phyloP scores from a whole-genome alignment of 2,888 invertebrate genomes.

The Zhengitettix transpicula region DNA sequence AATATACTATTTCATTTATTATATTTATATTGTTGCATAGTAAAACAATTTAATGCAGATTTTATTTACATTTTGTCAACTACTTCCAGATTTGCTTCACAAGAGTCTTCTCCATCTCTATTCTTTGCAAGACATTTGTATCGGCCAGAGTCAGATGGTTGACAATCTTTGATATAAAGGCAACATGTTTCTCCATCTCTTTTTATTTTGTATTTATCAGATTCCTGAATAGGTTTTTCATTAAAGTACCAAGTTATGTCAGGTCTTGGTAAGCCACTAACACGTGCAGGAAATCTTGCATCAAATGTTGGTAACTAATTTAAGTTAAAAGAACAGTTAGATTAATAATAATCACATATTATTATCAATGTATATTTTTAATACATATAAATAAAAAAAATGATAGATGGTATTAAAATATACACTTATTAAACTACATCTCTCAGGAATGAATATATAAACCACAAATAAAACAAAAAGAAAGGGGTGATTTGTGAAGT shows the following conservation, averaged over 20 bases:
- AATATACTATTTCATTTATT: background rate
- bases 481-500: too few species aligned
- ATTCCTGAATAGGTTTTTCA: slow-evolving; percentile 49
- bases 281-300: slow-evolving; percentile 66
- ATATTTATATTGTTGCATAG: background rate
- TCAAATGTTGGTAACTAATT: slow-evolving; percentile 53
- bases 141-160: slow-evolving; percentile 47
- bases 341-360: background rate
- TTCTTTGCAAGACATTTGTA: slow-evolving; percentile 68
- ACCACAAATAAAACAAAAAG: too few species aligned
- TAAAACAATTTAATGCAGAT: background rate
- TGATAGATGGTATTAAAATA: too few species aligned
- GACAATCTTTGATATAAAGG: slow-evolving; percentile 53
- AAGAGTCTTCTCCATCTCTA: slow-evolving; percentile 59
- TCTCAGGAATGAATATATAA: too few species aligned
- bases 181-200: slow-evolving; percentile 66
- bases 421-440: too few species aligned
- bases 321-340: slow-evolving; percentile 15
- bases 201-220: slow-evolving; percentile 56
- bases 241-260: slow-evolving; percentile 78
- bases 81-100: slow-evolving; percentile 56
- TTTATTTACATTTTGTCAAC: slow-evolving; percentile 64
- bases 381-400: too few species aligned
- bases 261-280: slow-evolving; percentile 66
- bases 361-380: too few species aligned